Evolutionary conservation across 2,113 vertebrate species (phyloP).

Genomic region (Orthonyx spaldingii): DNA sequence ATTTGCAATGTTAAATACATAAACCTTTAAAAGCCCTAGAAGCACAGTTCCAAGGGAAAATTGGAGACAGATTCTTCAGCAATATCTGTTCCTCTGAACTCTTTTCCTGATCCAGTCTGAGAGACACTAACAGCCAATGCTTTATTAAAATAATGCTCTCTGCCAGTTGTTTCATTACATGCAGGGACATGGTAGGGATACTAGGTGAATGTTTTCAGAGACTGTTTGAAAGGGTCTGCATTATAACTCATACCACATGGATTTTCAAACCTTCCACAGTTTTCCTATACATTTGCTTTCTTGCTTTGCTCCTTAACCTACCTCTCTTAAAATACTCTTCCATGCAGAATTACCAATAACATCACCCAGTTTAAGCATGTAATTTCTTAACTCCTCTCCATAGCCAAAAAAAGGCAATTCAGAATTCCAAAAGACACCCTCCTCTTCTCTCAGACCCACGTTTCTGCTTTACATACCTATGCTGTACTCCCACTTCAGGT

Average conservation of each 20-base stretch:
- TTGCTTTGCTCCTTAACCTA: neutral
- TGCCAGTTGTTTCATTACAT: neutral
- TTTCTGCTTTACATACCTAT: neutral
- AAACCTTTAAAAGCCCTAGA: constrained; percentile 14
- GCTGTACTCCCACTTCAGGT: neutral
- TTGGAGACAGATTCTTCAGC: neutral
- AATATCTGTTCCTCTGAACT: constrained; percentile 5
- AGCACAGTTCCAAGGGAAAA: neutral
- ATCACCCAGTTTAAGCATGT: neutral
- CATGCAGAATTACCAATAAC: neutral
- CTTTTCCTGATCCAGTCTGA: neutral
- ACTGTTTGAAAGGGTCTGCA: neutral
- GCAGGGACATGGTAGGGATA: neutral
- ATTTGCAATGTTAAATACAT: constrained; percentile 27
- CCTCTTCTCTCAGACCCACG: neutral
- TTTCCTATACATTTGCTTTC: neutral
- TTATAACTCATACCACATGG: neutral
- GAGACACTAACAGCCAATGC: neutral
- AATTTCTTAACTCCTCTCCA: neutral
- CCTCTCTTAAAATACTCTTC: neutral
- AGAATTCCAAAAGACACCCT: neutral
- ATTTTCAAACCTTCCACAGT: neutral
- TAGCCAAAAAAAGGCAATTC: neutral
- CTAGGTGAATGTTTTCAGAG: neutral
- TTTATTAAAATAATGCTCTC: neutral